Conservation (phyloP, 2,888 invertebrate genomes). For the Andrena chrysosceles region DNA sequence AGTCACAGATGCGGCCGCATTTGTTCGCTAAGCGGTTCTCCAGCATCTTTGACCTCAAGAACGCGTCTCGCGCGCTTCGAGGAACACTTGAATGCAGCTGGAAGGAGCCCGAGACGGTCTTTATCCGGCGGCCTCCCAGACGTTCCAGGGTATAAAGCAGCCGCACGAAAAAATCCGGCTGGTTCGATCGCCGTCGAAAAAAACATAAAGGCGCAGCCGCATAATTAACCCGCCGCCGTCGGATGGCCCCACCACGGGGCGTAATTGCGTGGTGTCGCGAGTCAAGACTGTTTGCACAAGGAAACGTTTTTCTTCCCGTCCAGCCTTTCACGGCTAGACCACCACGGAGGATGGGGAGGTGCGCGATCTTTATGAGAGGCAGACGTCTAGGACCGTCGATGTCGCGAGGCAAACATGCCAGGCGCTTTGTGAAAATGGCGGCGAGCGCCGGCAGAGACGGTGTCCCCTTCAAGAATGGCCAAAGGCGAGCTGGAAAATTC, state of each 20-base stretch:
- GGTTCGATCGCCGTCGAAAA: slow-evolving; percentile 49
- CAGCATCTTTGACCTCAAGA: too few species aligned
- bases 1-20: too few species aligned
- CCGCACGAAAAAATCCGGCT: slow-evolving; percentile 28
- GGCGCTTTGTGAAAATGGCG: slow-evolving; percentile 15
- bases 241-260: slow-evolving; percentile 7
- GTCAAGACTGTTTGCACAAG: slow-evolving; percentile 53
- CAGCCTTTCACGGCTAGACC: neutral
- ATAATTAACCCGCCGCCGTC: slow-evolving; percentile 63
- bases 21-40: too few species aligned
- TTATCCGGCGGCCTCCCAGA: too few species aligned
- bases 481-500: slow-evolving; percentile 37
- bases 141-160: slow-evolving; percentile 11
- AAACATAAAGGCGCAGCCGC: slow-evolving; percentile 53
- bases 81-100: too few species aligned
- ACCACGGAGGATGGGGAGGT: neutral
- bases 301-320: slow-evolving; percentile 5
- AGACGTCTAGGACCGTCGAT: slow-evolving; percentile 20
- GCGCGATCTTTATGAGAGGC: slow-evolving; percentile 48
- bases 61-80: too few species aligned
- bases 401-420: slow-evolving; percentile 37
- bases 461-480: slow-evolving; percentile 47
- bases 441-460: slow-evolving; percentile 19
- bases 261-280: slow-evolving; percentile 65
- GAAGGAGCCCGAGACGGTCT: too few species aligned